A percentile compares a stretch with the other conserved stretches of the same genome.
Evolutionary conservation across 2,888 invertebrate species (phyloP).

Genomic region (Cecidostiba fungosa): DNA sequence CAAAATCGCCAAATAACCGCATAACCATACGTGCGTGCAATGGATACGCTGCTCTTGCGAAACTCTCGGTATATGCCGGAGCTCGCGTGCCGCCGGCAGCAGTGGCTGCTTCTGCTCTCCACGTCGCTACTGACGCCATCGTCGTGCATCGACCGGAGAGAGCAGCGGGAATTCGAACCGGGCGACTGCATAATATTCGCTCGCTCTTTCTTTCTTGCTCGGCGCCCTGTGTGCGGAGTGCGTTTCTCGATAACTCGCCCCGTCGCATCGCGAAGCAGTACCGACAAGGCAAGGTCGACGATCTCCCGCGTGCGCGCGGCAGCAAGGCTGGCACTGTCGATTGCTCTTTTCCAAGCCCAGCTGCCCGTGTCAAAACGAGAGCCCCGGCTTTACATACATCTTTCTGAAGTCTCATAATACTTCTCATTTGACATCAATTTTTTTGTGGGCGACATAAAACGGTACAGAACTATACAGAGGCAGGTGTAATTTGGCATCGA

Average conservation of each 20-base stretch:
- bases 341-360: constrained; percentile 10
- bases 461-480: too few relatives aligned
- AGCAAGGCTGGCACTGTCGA: constrained; percentile 13
- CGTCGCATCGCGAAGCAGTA: constrained; percentile 47
- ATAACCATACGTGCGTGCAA: not conserved
- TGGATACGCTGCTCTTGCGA: not conserved
- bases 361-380: constrained; percentile 13
- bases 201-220: constrained; percentile 39
- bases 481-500: too few relatives aligned
- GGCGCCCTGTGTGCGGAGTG: not conserved
- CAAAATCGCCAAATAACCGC: constrained; percentile 35
- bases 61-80: constrained; percentile 14
- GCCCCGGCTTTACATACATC: not conserved
- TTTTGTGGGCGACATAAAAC: not conserved
- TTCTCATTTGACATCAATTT: not conserved
- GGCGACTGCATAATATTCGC: constrained; percentile 60
- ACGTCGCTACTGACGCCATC: constrained; percentile 11
- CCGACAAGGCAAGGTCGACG: constrained; percentile 58
- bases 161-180: constrained; percentile 19
- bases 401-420: not conserved
- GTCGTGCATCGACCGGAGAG: constrained; percentile 32
- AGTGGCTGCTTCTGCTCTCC: not conserved
- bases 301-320: constrained; percentile 30
- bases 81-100: constrained; percentile 44
- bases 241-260: constrained; percentile 42